phyloP scores from a whole-genome alignment of 2,797 vertebrate genomes.

The Tarsius wallacei region DNA sequence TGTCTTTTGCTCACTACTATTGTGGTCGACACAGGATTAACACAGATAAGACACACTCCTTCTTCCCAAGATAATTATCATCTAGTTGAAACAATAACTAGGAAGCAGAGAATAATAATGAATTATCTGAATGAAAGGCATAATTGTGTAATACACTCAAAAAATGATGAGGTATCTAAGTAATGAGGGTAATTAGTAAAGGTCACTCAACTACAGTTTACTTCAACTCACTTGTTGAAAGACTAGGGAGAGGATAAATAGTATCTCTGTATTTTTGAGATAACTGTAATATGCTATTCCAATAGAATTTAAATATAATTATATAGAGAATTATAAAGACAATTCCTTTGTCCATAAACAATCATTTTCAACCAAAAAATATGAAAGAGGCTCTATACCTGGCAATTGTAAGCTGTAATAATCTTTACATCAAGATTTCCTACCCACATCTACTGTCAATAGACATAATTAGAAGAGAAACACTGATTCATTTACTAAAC shows the following conservation, averaged over 20 bases:
- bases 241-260: rapidly evolving
- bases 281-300: background rate
- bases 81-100: background rate
- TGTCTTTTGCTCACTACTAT: background rate
- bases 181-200: background rate
- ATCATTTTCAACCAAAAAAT: constrained; percentile 19
- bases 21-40: background rate
- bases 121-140: background rate
- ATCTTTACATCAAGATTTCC: background rate
- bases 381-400: background rate
- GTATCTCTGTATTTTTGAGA: background rate
- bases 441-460: background rate
- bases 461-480: background rate
- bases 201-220: background rate
- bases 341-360: background rate
- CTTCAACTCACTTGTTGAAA: background rate
- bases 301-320: background rate
- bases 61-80: background rate
- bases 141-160: background rate
- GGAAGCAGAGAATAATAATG: background rate
- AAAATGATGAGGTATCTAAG: background rate
- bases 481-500: background rate
- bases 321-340: background rate
- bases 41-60: background rate
- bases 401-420: background rate